Conservation (phyloP, 64 coral and sea anemone genomes). For the Porites australiensis region DNA sequence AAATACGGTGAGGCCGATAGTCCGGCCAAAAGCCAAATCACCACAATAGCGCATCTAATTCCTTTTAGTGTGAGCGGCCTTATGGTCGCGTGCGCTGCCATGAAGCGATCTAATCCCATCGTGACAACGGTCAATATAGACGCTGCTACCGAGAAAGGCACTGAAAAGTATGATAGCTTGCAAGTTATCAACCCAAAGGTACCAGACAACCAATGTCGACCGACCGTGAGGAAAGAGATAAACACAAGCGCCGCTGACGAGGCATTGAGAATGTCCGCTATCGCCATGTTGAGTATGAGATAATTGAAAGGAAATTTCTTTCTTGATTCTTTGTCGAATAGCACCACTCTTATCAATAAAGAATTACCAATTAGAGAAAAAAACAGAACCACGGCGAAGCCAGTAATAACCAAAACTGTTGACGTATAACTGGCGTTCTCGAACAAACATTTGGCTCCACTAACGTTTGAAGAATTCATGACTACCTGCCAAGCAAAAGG, state of each 20-base stretch:
- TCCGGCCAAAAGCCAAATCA: constrained; percentile 45
- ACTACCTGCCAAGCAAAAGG: neutral
- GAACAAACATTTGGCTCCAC: neutral
- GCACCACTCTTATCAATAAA: neutral
- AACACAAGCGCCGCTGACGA: constrained; percentile 39
- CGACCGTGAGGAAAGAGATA: constrained; percentile 28
- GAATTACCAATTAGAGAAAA: constrained; percentile 27
- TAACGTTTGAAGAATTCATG: neutral
- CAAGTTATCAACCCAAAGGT: constrained; percentile 66
- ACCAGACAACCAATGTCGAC: constrained; percentile 59
- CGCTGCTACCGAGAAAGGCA: constrained; percentile 62
- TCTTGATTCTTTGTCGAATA: constrained; percentile 16
- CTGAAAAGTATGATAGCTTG: constrained; percentile 62
- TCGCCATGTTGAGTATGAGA: constrained; percentile 82
- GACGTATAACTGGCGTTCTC: constrained; percentile 18
- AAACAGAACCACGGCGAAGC: neutral
- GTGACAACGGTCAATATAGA: constrained; percentile 71
- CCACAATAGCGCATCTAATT: neutral
- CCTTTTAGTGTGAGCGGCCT: constrained; percentile 26
- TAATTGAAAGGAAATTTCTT: constrained; percentile 74
- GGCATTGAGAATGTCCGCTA: constrained; percentile 79
- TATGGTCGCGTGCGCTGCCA: constrained; percentile 59
- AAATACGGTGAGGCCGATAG: constrained; percentile 8
- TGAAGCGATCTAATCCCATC: constrained; percentile 75
- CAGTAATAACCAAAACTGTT: constrained; percentile 19